phyloP scores from a whole-genome alignment of 2,888 invertebrate species.

The Congeria kusceri region DNA sequence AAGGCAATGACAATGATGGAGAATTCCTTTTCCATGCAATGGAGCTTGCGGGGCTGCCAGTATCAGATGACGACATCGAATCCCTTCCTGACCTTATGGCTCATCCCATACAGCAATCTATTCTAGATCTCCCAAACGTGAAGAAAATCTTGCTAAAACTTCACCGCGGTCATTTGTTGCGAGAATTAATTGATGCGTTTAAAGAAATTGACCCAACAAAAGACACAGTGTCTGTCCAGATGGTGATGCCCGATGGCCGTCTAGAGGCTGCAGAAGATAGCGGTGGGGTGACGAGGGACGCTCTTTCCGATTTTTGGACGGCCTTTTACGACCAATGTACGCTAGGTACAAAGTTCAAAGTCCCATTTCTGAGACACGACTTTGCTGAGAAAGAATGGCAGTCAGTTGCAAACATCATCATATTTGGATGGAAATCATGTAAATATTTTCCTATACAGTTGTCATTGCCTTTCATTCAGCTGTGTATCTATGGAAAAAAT shows the following conservation, averaged over 20 bases:
- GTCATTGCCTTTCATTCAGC: slow-evolving; percentile 38
- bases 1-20: background rate
- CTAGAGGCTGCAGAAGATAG: no score
- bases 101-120: background rate
- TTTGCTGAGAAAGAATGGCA: slow-evolving; percentile 54
- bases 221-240: no score
- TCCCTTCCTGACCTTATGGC: slow-evolving; percentile 8
- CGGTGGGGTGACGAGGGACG: no score
- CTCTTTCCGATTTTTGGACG: slow-evolving; percentile 49
- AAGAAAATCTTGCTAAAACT: slow-evolving; percentile 24
- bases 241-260: no score
- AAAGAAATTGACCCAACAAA: no score
- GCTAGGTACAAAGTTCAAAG: slow-evolving; percentile 35
- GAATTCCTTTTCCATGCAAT: slow-evolving; percentile 8
- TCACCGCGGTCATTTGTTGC: slow-evolving; percentile 35
- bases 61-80: slow-evolving; percentile 26
- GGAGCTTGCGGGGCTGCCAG: slow-evolving; percentile 14
- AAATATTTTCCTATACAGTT: slow-evolving; percentile 43
- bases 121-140: background rate
- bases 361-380: slow-evolving; percentile 53
- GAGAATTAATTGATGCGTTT: slow-evolving; percentile 26
- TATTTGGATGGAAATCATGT: slow-evolving; percentile 48
- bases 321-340: slow-evolving; percentile 45
- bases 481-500: slow-evolving; percentile 34
- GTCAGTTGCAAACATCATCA: slow-evolving; percentile 49